Evolutionary conservation across 2,113 vertebrate genomes (phyloP), one percentile per base, ranked within the genome.

Genomic region (Cebidichthys violaceus): DNA sequence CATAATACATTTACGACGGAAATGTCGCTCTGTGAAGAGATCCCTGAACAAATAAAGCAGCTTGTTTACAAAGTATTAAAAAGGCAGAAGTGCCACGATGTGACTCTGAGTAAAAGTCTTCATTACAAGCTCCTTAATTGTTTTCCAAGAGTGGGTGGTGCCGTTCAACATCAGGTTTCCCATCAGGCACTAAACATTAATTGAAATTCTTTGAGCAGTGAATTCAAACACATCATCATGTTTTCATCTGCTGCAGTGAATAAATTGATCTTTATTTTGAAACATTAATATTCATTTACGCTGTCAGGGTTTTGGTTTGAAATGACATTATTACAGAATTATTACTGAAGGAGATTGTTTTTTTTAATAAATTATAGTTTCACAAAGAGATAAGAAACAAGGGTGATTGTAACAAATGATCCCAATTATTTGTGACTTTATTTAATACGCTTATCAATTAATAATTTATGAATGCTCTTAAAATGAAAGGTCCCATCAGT

Each of bases 181-280:
- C 76, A 80, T 72, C 72, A 86, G 79, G 76, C 70, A 77, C 61
- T 72, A 67, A 81, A 81, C 61, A 43, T 54, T 75, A 60, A 89
- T 85, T 87, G 27, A 50, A 87, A 75, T 75, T 78, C 76, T 78
- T 70, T 54, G 69, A 41, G 59, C 76, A n/a, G 60, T 55, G 45
- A 79, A 55, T 85, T 82, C 43, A 62, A 76, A 86, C 75, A 72
- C 33, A 68, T 72, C 60, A 39, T 74, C 59, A 22, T 74, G 71
- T 82, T 80, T 77, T 77, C 72, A 57, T 77, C 68, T 69, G 52
- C 65, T 60, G 29, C 31, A 31, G 47, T 68, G 37, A 69, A 71
- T 45, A 47, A 29, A 76, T 47, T 64, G 6, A 81, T 80, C 72
- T 62, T 75, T 54, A 35, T 60, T 81, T 85, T 81, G 76, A 81